phyloP scores from a whole-genome alignment of 2,113 vertebrate species.

The Eleginops maclovinus region DNA sequence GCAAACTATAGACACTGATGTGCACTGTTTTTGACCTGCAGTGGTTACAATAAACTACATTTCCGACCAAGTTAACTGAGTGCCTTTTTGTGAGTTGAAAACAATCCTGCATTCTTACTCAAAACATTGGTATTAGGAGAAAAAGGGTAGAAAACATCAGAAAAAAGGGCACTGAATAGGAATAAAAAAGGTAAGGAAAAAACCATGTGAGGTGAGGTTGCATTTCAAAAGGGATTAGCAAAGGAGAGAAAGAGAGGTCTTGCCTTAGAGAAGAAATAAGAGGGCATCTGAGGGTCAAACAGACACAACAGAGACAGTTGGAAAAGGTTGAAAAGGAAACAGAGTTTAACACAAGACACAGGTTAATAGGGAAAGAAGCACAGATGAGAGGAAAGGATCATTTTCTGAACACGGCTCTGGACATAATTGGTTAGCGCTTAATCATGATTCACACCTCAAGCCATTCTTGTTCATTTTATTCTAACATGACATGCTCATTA shows the following conservation, averaged over 20 bases:
- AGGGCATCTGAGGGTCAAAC: conserved; percentile 84
- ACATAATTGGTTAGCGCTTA: conserved; percentile 67
- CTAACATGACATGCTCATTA: conserved; percentile 70
- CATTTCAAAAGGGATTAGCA: conserved; percentile 73
- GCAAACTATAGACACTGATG: conserved; percentile 65
- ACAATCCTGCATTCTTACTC: conserved; percentile 62
- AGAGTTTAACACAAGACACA: conserved; percentile 76
- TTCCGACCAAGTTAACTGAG: conserved; percentile 46
- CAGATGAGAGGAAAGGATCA: conserved; percentile 70
- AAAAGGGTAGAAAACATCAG: conserved; percentile 3
- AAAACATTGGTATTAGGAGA: conserved; percentile 37
- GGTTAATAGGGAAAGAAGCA: conserved; percentile 74
- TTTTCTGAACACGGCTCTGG: conserved; percentile 57
- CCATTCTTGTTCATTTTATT: conserved; percentile 67
- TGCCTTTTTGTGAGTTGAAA: conserved; percentile 60
- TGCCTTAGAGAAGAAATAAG: conserved; percentile 88
- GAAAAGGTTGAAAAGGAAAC: conserved; percentile 71
- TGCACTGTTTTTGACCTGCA: conserved; percentile 59
- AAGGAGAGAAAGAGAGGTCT: conserved; percentile 82
- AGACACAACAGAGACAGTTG: conserved; percentile 83
- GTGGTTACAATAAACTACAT: conserved; percentile 52
- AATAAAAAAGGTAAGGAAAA: conserved; percentile 47
- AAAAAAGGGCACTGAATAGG: conserved; percentile 39
- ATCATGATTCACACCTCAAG: conserved; percentile 70
- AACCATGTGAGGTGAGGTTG: conserved; percentile 70